A percentile compares a stretch with the other conserved stretches of the same genome.
These are phyloP conservation scores for Cheilosia variabilis DNA, from an alignment of 2,888 invertebrate genomes.

Conservation along the genomic window DNA sequence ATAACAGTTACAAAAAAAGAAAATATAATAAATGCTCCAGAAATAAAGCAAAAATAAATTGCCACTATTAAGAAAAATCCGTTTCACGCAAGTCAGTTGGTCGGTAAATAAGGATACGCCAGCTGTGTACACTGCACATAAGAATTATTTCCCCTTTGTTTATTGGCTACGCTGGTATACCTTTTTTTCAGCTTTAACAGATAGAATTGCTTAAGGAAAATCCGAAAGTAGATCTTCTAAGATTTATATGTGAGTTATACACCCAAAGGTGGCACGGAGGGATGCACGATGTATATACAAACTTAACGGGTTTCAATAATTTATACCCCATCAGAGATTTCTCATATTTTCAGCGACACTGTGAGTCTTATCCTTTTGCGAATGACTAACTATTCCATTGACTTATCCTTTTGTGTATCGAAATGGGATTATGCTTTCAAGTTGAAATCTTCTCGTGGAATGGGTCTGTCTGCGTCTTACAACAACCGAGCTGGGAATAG, in stretches of 20 bases:
- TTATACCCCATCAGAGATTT: slow-evolving; percentile 31
- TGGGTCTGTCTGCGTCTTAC: not conserved
- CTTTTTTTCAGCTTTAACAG: not conserved
- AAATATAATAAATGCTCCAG: not conserved
- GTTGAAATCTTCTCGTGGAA: not conserved
- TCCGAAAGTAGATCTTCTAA: not conserved
- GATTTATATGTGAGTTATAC: not conserved
- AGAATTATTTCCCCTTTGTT: slow-evolving; percentile 10
- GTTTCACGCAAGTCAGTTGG: slow-evolving; percentile 12
- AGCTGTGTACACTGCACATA: slow-evolving; percentile 25
- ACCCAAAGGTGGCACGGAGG: slow-evolving; percentile 2
- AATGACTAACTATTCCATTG: slow-evolving; percentile 32
- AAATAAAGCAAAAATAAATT: not conserved
- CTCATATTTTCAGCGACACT: slow-evolving; percentile 34
- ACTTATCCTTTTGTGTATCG: slow-evolving; percentile 17
- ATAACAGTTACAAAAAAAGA: slow-evolving; percentile 1
- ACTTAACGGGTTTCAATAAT: slow-evolving; percentile 43
- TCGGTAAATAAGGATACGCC: slow-evolving; percentile 36
- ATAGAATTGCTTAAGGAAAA: not conserved
- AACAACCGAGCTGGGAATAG: slow-evolving; percentile 7
- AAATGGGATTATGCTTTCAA: slow-evolving; percentile 27
- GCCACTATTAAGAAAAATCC: slow-evolving; percentile 19
- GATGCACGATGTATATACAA: not conserved
- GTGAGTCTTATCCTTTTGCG: slow-evolving; percentile 23
- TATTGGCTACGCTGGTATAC: slow-evolving; percentile 2